A percentile compares a stretch with the other conserved stretches of the same genome.
These are phyloP conservation scores for Orgyia antiqua DNA, from an alignment of 2,888 invertebrate species.

Conservation along the genomic window DNA sequence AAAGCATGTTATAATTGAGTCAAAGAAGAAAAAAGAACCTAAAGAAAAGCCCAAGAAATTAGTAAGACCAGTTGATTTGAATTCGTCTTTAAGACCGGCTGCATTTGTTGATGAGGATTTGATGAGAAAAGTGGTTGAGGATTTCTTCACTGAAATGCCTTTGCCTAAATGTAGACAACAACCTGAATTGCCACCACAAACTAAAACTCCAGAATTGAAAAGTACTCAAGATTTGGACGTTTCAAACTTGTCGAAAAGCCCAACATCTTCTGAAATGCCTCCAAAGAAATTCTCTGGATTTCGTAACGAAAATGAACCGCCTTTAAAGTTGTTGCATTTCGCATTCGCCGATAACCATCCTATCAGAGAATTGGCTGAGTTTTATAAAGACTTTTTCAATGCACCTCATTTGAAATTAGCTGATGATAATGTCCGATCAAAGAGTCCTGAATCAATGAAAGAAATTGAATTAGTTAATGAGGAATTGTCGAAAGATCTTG, in stretches of 20 bases:
- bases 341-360: slow-evolving; percentile 86
- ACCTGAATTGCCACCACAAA: slow-evolving; percentile 30
- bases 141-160: slow-evolving; percentile 56
- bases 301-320: slow-evolving; percentile 77
- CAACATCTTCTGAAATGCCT: slow-evolving; percentile 59
- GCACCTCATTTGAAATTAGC: slow-evolving; percentile 74
- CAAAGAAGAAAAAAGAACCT: slow-evolving; percentile 78
- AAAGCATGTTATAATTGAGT: slow-evolving; percentile 78
- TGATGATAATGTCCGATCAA: slow-evolving; percentile 35
- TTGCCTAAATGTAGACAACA: slow-evolving; percentile 56
- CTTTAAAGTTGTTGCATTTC: slow-evolving; percentile 84
- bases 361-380: slow-evolving; percentile 86
- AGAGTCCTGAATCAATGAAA: slow-evolving; percentile 36
- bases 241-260: slow-evolving; percentile 48
- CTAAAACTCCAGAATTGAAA: slow-evolving; percentile 37
- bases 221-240: slow-evolving; percentile 59
- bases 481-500: slow-evolving; percentile 84
- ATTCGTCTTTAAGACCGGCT: slow-evolving; percentile 85
- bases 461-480: slow-evolving; percentile 55
- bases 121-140: slow-evolving; percentile 49
- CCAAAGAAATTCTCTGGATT: slow-evolving; percentile 65
- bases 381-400: slow-evolving; percentile 88
- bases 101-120: slow-evolving; percentile 83
- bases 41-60: slow-evolving; percentile 47
- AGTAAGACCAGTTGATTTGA: slow-evolving; percentile 76